Evolutionary conservation across 1,140 invertebrate genomes (phyloP), one percentile per base, ranked within the genome.

Genomic region (Pissodes strobi): DNA sequence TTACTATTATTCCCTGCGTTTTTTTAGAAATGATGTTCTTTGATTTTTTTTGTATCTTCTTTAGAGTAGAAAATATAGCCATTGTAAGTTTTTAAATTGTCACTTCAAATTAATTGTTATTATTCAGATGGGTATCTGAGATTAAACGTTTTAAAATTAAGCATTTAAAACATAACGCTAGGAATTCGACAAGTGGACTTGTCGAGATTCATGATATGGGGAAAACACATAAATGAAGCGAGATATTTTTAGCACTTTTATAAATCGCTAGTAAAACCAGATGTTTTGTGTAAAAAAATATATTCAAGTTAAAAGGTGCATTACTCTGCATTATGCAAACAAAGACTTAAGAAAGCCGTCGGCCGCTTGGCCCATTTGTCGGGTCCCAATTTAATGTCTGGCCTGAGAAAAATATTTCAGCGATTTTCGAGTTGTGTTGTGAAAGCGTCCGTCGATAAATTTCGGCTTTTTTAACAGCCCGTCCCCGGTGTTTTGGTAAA

Each of bases 351-450:
- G 53, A 53, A 30, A 27, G 38, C 37, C 45, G 60, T 53, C 49
- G 30, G 60, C 23, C 46, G 60, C 19, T 62, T 53, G 38, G 60
- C 34, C 38, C 60, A 53, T 62, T 62, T 62, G 60, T 45, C 48
- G 48, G 34, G 30, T 19, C 41, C 56, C 15, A 41, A 48, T 62
- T 62, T 51, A 62, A 62, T 62, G 46, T 62, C 49, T 49, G 49
- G 38, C 38, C 12, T 38, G 22, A 62, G 60, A 53, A 62, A n/a
- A 62, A 62, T 62, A 62, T 62, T 51, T 62, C 48, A 62, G 38
- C 60, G 27, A 51, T 62, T 61, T 61, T 52, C 45, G 45, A 48
- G 56, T 59, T 39, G 58, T 30, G 58, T 61, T 62, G 60, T 62
- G 49, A 62, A 62, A 62, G 48, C 30, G 39, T 25, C 23, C 49